These are phyloP conservation scores for Dicentrarchus labrax DNA, from an alignment of 2,113 vertebrate genomes.

Conservation along the genomic window DNA sequence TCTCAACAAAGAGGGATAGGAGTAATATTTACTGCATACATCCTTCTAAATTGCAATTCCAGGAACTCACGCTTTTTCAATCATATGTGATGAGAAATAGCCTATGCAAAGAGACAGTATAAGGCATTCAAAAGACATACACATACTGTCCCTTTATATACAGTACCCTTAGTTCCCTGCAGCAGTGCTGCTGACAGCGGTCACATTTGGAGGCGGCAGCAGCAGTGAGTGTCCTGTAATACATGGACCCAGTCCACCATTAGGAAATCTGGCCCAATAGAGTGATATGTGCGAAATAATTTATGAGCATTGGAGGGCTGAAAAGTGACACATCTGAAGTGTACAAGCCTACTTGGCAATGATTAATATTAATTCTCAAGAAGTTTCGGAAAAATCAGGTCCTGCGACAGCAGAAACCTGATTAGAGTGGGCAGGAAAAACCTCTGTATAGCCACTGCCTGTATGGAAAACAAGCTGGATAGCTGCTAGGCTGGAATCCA, in stretches of 20 bases:
- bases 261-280: constrained; percentile 1
- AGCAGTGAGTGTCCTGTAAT: neutral
- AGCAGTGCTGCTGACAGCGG: neutral
- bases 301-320: constrained; percentile 9
- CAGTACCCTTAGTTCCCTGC: neutral
- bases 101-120: neutral
- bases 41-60: neutral
- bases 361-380: constrained; percentile 32
- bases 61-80: neutral
- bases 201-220: constrained; percentile 4
- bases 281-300: constrained; percentile 33
- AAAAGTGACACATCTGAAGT: constrained; percentile 33
- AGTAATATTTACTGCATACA: neutral
- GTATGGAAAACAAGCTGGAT: constrained; percentile 34
- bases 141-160: neutral
- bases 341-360: constrained; percentile 21
- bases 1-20: neutral
- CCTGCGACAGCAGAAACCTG: constrained; percentile 8
- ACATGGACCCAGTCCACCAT: neutral
- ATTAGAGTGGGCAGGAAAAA: constrained; percentile 39
- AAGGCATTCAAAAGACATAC: neutral
- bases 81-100: neutral
- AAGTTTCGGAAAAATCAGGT: constrained; percentile 1
- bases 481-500: constrained; percentile 47
- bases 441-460: constrained; percentile 4